A percentile compares a stretch with the other conserved stretches of the same genome.
Conservation (phyloP, 1,140 invertebrate genomes). For the Ridgeia piscesae region DNA sequence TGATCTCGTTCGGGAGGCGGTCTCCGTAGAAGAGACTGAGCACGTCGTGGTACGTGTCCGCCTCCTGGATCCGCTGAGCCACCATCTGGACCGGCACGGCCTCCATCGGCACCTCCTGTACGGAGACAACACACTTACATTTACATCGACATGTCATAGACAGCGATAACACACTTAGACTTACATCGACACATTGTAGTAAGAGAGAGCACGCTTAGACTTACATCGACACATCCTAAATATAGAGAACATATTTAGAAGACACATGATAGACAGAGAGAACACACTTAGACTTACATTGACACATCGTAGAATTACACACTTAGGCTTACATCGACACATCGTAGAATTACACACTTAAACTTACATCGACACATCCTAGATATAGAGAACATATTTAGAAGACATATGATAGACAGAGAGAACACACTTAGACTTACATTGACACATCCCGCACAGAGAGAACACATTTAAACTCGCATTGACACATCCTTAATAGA, state of each 20-base stretch:
- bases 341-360: background rate
- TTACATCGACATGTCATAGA: background rate
- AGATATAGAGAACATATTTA: background rate
- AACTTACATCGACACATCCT: background rate
- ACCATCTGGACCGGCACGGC: background rate
- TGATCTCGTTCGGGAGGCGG: background rate
- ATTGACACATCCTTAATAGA: background rate
- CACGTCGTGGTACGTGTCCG: conserved; percentile 3
- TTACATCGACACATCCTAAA: background rate
- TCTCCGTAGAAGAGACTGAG: conserved; percentile 7
- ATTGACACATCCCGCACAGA: background rate
- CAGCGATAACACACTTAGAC: background rate
- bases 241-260: no score
- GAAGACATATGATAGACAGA: background rate
- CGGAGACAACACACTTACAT: background rate
- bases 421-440: background rate
- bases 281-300: background rate
- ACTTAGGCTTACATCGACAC: background rate
- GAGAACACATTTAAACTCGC: background rate
- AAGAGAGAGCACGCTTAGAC: background rate
- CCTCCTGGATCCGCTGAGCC: background rate
- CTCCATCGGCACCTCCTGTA: background rate
- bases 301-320: background rate
- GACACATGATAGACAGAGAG: no score
- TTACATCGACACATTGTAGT: background rate